Evolutionary conservation across 2,797 vertebrate genomes (phyloP), one percentile per base, ranked within the genome.

Genomic region (Sebastes glaucus): DNA sequence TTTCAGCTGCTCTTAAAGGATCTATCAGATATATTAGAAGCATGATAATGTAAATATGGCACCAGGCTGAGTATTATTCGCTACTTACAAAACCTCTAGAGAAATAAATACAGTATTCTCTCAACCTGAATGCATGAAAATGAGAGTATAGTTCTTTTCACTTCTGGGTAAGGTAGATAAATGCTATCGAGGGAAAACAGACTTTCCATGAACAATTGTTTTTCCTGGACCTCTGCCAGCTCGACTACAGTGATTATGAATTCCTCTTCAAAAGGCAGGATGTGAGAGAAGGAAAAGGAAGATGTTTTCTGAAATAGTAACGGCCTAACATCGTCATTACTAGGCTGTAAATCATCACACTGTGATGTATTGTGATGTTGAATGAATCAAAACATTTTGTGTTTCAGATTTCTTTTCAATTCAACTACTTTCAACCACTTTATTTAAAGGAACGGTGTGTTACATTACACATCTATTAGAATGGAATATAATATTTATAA

Each of bases 211-310:
- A 77, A 81, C 69, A 46, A 61, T 83, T 87, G 89, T 89, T 91
- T 92, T 86, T 89, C 60, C 89, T 92, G 91, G 89, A 88, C n/a
- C 67, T 25, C 20, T 67, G 89, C 82, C 94, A 93, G 9, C 1
- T 78, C 70, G 72, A 88, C 83, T 56, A 35, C 57, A 78, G 78
- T 73, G 81, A 93, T 93, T 86, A 90, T 88, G 80, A 90, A 87
- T 91, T 90, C 57, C 77, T 83, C 60, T 67, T 89, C 49, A 78
- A 81, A 91, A 78, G 84, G 65, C 88, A 84, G 88, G 91, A 94
- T 87, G 87, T 86, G 70, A 88, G 52, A 74, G 70, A 77, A 77
- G 76, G 64, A 69, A 77, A 72, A 71, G 64, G 62, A 74, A 61
- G 71, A 72, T 74, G 74, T 84, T 56, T 69, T 52, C 8, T 74